Base-by-base conservation (phyloP, 2,888 invertebrate species). In the Aleiodes testaceus region DNA sequence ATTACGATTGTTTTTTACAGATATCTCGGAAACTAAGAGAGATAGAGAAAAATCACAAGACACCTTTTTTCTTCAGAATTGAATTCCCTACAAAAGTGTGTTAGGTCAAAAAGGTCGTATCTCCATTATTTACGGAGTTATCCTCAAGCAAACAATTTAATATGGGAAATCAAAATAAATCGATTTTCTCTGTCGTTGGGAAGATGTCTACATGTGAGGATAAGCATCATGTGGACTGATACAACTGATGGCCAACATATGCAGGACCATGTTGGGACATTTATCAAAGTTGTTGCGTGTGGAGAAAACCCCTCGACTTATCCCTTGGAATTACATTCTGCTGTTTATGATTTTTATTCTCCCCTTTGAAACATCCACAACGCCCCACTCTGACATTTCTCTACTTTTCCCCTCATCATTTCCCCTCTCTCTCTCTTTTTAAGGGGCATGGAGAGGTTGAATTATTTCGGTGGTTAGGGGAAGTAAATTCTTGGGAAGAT, bases 331-430 rank as follows among this genome's bases (percentile, higher is more conserved):
- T 83, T 82, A 83, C 79, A 77, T 74, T 67, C 78, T 76, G 77
- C 79, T 82, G 81, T 84, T 84, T 84, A 82, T 84, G 82, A 81
- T 81, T 80, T 80, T 78, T 80, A 77, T 76, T 74, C 77, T 69
- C 67, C 45, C 53, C 49, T 26, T 55, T 45, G 18, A 36, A 47
- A 59, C 14, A 47, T 16, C 47, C 47, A 64, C 47, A 9, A 20
- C 52, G 66, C 59, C 71, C 36, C 22, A n/a, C n/a, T 68, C 20
- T 36, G 14, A 30, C 14, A 47, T 53, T 53, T 52, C 50, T 67
- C 47, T 16, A 42, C 50, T 16, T 45, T 44, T 44, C 22, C 53
- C 30, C 53, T 20, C 42, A 53, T n/a, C n/a, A 12, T 50, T 22
- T 11, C 52, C 18, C 64, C 14, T 55, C 20, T 55, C 14, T 14